These are phyloP conservation scores for Acleris laterana DNA, from an alignment of 2,888 invertebrate genomes.

Conservation along the genomic window DNA sequence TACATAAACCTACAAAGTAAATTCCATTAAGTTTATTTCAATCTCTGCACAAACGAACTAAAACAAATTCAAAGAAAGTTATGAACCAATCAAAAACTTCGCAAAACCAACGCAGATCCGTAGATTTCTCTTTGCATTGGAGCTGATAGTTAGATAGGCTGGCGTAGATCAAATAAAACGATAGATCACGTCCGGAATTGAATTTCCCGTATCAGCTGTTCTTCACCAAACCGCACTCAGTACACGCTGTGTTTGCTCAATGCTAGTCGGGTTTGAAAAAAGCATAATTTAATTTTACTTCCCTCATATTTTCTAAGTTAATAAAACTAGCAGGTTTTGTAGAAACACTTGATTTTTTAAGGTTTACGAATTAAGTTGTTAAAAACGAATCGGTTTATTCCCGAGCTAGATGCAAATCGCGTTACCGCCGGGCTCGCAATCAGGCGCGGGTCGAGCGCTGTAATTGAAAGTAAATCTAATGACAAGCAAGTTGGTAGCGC, in stretches of 20 bases:
- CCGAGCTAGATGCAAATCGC: slow-evolving; percentile 39
- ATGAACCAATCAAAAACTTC: slow-evolving; percentile 37
- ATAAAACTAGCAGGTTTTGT: not conserved
- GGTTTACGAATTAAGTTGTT: slow-evolving; percentile 9
- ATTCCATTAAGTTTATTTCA: slow-evolving; percentile 11
- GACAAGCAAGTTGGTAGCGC: slow-evolving; percentile 46
- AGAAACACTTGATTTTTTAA: not conserved
- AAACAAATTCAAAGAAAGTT: slow-evolving; percentile 32
- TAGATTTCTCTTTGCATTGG: slow-evolving; percentile 34
- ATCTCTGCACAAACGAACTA: slow-evolving; percentile 13
- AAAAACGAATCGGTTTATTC: slow-evolving; percentile 20
- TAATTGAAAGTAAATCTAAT: slow-evolving; percentile 52
- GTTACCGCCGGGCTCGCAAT: slow-evolving; percentile 49
- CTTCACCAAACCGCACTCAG: slow-evolving; percentile 5
- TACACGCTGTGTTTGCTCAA: not conserved
- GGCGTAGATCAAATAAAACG: slow-evolving; percentile 48
- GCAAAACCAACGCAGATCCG: slow-evolving; percentile 25
- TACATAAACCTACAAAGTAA: not conserved
- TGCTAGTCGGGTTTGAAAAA: not conserved
- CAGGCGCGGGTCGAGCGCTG: slow-evolving; percentile 40
- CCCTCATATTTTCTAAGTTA: no score
- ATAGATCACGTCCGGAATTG: slow-evolving; percentile 59
- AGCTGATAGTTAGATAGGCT: slow-evolving; percentile 39
- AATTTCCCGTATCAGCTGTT: slow-evolving; percentile 46
- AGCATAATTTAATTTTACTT: no score